Conservation (phyloP, 2,888 invertebrate genomes). For the Hypolimnas misippus region DNA sequence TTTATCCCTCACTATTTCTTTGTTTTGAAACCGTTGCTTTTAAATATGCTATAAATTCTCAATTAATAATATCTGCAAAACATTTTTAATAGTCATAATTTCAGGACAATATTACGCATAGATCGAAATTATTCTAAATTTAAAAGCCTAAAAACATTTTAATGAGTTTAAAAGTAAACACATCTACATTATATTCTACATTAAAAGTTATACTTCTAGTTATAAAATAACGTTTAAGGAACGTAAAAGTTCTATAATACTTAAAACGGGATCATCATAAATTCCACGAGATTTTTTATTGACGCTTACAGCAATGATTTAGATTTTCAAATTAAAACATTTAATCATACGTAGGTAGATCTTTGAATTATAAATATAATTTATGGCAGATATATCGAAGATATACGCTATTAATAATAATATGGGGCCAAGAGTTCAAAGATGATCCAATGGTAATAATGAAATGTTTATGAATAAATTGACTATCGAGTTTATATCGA, state of each 20-base stretch:
- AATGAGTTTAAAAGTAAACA: conserved; percentile 3
- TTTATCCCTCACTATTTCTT: conserved; percentile 21
- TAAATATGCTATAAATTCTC: no score
- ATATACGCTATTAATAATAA: conserved; percentile 13
- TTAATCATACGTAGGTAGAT: conserved; percentile 18
- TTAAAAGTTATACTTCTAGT: conserved; percentile 2
- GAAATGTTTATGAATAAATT: conserved; percentile 7
- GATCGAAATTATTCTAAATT: no score
- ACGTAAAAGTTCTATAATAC: conserved; percentile 17
- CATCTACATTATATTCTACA: neutral
- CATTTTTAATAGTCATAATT: no score
- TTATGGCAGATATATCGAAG: neutral
- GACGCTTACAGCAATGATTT: conserved; percentile 21
- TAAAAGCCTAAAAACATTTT: no score
- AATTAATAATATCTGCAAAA: no score
- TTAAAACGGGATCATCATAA: conserved; percentile 11
- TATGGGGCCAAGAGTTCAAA: conserved; percentile 22
- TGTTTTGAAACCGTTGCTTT: neutral
- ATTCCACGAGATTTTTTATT: conserved; percentile 11
- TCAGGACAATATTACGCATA: no score
- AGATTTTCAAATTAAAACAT: conserved; percentile 27
- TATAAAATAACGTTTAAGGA: conserved; percentile 13
- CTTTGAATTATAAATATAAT: neutral
- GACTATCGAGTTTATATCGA: conserved; percentile 11
- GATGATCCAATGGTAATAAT: conserved; percentile 13